These are phyloP conservation scores for Chrysochloris asiatica DNA, from an alignment of 2,113 vertebrate species.

Conservation along the genomic window DNA sequence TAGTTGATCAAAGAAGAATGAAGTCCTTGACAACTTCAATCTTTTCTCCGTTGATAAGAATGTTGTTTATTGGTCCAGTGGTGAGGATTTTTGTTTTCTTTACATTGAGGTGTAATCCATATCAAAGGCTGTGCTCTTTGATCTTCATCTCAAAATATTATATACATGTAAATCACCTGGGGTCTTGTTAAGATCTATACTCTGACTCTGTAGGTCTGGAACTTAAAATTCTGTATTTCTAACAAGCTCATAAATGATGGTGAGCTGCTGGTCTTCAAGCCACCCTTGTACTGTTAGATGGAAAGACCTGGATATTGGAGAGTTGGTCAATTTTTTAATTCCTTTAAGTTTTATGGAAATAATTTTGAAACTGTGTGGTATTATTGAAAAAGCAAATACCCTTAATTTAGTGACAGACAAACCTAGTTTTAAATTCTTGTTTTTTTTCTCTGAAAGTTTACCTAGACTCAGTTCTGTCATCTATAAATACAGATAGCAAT, in stretches of 20 bases:
- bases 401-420: neutral
- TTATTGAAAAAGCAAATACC: neutral
- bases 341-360: neutral
- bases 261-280: neutral
- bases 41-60: too few relatives aligned
- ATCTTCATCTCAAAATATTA: neutral
- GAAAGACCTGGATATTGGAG: neutral
- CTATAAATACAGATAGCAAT: neutral
- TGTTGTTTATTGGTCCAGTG: too few relatives aligned
- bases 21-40: too few relatives aligned
- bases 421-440: neutral
- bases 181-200: neutral
- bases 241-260: neutral
- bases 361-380: neutral
- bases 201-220: neutral
- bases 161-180: neutral
- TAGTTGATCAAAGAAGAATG: too few relatives aligned
- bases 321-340: neutral
- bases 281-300: neutral
- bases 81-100: too few relatives aligned
- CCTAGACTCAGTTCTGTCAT: neutral
- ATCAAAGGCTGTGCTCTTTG: too few relatives aligned
- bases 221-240: neutral
- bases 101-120: too few relatives aligned
- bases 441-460: neutral